phyloP scores from a whole-genome alignment of 2,888 invertebrate genomes.

The Chloroclystis v-ata region DNA sequence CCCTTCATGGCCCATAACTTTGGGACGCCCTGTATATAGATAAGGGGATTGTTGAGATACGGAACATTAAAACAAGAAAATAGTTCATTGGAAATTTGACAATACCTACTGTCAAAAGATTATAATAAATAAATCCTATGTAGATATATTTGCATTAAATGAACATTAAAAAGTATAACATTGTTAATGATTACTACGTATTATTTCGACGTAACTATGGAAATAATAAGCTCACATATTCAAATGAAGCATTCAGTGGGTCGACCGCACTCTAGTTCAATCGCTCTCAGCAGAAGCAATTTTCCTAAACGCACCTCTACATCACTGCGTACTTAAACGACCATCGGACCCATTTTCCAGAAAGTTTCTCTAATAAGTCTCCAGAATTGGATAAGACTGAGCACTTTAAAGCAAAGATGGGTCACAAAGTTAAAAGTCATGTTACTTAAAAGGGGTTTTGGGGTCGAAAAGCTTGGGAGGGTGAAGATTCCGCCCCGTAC shows the following conservation, averaged over 20 bases:
- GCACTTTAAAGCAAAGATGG: slow-evolving; percentile 71
- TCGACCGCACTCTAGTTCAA: neutral
- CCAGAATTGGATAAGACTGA: slow-evolving; percentile 59
- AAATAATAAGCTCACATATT: neutral
- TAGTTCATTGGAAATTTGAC: too few relatives aligned
- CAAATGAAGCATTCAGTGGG: neutral
- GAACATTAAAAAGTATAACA: too few relatives aligned
- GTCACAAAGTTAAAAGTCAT: slow-evolving; percentile 77
- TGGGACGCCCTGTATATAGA: too few relatives aligned
- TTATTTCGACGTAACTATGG: too few relatives aligned
- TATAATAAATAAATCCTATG: too few relatives aligned
- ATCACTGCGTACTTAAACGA: slow-evolving; percentile 21
- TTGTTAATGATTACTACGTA: too few relatives aligned
- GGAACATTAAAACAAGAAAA: too few relatives aligned
- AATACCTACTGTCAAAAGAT: too few relatives aligned
- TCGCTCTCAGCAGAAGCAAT: slow-evolving; percentile 2
- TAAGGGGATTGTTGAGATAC: too few relatives aligned
- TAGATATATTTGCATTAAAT: too few relatives aligned
- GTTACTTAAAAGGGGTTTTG: slow-evolving; percentile 74
- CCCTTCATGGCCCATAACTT: too few relatives aligned
- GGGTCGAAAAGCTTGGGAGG: slow-evolving; percentile 63
- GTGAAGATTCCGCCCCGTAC: slow-evolving; percentile 62
- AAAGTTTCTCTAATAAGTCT: slow-evolving; percentile 43
- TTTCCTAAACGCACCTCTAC: slow-evolving; percentile 5
- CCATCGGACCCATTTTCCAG: slow-evolving; percentile 36